These are phyloP conservation scores for Chrysochloris asiatica DNA, from an alignment of 2,113 vertebrate species.

Conservation along the genomic window DNA sequence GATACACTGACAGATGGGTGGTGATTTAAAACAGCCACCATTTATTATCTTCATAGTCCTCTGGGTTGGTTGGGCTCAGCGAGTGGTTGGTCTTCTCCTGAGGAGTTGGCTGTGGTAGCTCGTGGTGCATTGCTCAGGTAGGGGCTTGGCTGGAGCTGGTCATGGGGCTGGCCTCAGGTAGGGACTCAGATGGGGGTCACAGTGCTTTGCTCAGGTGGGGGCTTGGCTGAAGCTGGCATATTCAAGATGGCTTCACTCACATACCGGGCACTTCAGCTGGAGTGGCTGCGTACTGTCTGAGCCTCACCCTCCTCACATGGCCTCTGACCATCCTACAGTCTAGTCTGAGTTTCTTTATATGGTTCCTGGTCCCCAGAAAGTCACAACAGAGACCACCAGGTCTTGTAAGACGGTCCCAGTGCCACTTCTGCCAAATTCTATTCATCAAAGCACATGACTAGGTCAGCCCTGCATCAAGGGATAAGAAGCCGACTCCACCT, in stretches of 20 bases:
- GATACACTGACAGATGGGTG: no score
- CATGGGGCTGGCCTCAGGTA: no score
- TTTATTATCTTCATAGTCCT: neutral
- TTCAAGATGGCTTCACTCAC: neutral
- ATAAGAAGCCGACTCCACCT: neutral
- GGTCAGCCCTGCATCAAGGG: no score
- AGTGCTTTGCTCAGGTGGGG: neutral
- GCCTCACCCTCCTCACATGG: neutral
- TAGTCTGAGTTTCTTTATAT: neutral
- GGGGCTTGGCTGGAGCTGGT: neutral
- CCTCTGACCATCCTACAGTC: neutral
- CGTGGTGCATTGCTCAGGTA: neutral
- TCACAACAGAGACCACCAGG: neutral
- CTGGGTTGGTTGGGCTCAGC: neutral
- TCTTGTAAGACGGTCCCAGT: neutral
- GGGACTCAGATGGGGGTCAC: no score
- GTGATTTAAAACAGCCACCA: neutral
- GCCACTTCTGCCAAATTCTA: neutral
- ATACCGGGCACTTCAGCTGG: neutral
- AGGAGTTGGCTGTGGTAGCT: no score
- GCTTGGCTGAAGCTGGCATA: neutral
- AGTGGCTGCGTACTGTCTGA: neutral
- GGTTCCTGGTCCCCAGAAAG: neutral
- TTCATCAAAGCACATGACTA: neutral
- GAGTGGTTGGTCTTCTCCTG: neutral